Evolutionary conservation across 1,140 invertebrate genomes (phyloP).

Genomic region (Lasaia peninsularis): DNA sequence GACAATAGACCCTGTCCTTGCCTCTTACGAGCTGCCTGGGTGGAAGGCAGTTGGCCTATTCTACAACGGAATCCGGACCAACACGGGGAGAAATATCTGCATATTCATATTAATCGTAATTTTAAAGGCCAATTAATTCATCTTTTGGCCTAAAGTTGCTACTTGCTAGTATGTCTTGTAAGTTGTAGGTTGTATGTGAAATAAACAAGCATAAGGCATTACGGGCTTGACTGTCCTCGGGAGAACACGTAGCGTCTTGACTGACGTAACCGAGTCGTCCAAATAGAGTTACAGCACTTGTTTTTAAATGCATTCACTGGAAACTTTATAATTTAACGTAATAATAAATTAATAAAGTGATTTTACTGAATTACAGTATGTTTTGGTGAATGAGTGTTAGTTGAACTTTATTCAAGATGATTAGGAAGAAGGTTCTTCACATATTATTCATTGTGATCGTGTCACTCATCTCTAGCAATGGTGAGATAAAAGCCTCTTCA

Average conservation of each 20-base stretch:
- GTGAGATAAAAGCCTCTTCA: slow-evolving; percentile 30
- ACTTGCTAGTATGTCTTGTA: too few relatives aligned
- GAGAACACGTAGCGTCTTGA: slow-evolving; percentile 48
- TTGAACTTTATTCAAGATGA: slow-evolving; percentile 43
- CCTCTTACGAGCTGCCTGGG: too few relatives aligned
- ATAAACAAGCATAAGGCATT: slow-evolving; percentile 42
- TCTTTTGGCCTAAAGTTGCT: slow-evolving; percentile 13
- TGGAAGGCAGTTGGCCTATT: too few relatives aligned
- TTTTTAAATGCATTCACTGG: slow-evolving; percentile 7
- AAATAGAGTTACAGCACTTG: slow-evolving; percentile 8
- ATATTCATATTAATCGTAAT: not conserved
- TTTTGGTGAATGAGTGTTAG: slow-evolving; percentile 44
- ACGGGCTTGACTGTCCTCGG: slow-evolving; percentile 53
- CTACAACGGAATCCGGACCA: too few relatives aligned
- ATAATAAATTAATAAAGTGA: slow-evolving; percentile 17
- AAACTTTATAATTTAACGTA: slow-evolving; percentile 10
- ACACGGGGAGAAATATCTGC: not conserved
- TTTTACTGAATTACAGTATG: slow-evolving; percentile 30
- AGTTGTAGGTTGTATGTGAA: slow-evolving; percentile 13
- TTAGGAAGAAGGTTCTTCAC: slow-evolving; percentile 33
- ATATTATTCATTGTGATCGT: slow-evolving; percentile 39
- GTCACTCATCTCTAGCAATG: slow-evolving; percentile 38
- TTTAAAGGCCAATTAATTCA: slow-evolving; percentile 12
- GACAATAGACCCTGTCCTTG: too few relatives aligned
- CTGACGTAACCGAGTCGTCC: slow-evolving; percentile 12